Percentiles rank a stretch among this genome's conserved stretches.
Conservation (phyloP, 2,113 vertebrate genomes). For the Lepus americanus region DNA sequence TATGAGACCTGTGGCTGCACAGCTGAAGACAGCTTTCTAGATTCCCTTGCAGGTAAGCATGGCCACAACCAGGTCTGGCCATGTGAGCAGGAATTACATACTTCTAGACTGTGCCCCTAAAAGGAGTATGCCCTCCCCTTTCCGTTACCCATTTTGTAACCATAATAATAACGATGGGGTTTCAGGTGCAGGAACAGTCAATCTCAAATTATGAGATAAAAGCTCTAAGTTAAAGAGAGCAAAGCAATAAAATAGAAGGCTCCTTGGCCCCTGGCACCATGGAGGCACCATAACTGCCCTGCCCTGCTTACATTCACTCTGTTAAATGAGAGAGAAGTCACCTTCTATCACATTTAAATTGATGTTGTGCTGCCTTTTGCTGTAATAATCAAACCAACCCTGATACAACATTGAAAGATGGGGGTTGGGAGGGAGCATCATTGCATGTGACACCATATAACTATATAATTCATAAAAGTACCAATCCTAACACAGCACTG, state of each 20-base stretch:
- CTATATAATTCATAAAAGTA: background rate
- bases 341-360: background rate
- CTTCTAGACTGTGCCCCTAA: background rate
- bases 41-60: background rate
- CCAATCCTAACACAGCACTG: background rate
- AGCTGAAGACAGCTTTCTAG: background rate
- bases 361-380: background rate
- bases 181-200: background rate
- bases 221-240: background rate
- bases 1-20: background rate
- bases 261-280: background rate
- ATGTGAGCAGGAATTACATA: background rate
- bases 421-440: background rate
- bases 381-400: background rate
- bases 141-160: background rate
- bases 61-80: background rate
- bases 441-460: background rate
- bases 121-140: background rate
- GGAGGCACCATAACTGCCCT: background rate
- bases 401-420: background rate
- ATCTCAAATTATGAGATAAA: background rate
- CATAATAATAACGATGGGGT: background rate
- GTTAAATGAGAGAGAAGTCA: background rate
- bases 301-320: background rate
- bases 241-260: conserved; percentile 6